Evolutionary conservation across 2,888 invertebrate genomes (phyloP), one percentile per base, ranked within the genome.

Genomic region (Dasysyrphus tricinctus): DNA sequence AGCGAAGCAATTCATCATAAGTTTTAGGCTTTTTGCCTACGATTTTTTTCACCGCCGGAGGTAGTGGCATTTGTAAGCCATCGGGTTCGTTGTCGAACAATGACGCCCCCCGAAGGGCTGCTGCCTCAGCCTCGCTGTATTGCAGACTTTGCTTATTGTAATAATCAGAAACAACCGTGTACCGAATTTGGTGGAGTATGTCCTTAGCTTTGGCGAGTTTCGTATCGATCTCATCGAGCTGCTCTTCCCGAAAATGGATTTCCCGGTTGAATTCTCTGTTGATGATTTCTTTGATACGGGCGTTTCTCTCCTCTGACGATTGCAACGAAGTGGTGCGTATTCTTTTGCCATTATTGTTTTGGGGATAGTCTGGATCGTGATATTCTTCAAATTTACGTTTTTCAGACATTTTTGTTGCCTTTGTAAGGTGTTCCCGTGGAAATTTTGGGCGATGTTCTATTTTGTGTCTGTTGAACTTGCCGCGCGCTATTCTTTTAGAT

Each of bases 11-110:
- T 89, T 94, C 94, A 0, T 93, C 91, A 0, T 93, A 90, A 80
- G 93, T 93, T 1, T 93, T 93, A 0, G 94, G 93, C 74, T 93
- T 92, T 88, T 94, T 94, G 5, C 96, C 96, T 0, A 97, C 93
- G 12, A 96, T 93, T 89, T 96, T 96, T 79, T 95, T 95, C 0
- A 97, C 93, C 0, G 97, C 96, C 0, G 97, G 97, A 92, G 97
- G 97, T 61, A 97, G 94, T 5, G 93, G 91, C 5, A 93, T 92
- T 89, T 95, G 94, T 0, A 93, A 92, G 0, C 90, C 90, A 0
- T 87, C 88, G 1, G 88, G 80, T 73, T 90, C 89, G 11, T 90
- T 89, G 0, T 88, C 89, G 24, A 91, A 91, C 4, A 91, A 81
- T 0, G 88, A 88, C 14, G 89, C 88, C 3, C 88, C 74, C 59